A percentile compares a stretch with the other conserved stretches of the same genome.
These are phyloP conservation scores for Cheilosia grossa DNA, from an alignment of 2,888 invertebrate genomes.

Conservation along the genomic window DNA sequence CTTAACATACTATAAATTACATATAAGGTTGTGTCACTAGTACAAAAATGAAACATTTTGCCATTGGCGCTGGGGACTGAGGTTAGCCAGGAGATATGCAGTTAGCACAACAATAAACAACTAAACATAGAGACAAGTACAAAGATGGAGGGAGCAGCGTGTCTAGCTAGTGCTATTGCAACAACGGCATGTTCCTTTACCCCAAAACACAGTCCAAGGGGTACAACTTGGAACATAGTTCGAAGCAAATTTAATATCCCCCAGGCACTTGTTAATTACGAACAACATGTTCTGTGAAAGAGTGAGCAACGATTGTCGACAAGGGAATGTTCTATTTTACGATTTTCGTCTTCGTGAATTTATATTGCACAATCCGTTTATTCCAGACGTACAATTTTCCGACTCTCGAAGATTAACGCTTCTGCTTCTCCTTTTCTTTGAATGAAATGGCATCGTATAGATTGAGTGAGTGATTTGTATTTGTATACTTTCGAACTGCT, in stretches of 20 bases:
- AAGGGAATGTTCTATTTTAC: constrained; percentile 62
- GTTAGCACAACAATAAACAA: constrained; percentile 68
- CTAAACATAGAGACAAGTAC: constrained; percentile 46
- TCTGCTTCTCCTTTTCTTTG: constrained; percentile 17
- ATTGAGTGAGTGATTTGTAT: constrained; percentile 47
- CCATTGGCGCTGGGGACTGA: constrained; percentile 53
- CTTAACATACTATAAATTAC: constrained; percentile 67
- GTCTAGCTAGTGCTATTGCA: constrained; percentile 16
- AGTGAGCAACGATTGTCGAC: constrained; percentile 61
- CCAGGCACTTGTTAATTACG: constrained; percentile 72
- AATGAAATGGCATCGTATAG: constrained; percentile 48
- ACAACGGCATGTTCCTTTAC: constrained; percentile 40
- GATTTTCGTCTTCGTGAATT: constrained; percentile 62
- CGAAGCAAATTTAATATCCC: constrained; percentile 72
- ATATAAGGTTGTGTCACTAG: constrained; percentile 48
- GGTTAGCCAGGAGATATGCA: constrained; percentile 70
- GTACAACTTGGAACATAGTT: constrained; percentile 62
- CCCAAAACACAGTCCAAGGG: constrained; percentile 43
- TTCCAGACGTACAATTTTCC: constrained; percentile 52
- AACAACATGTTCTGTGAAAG: constrained; percentile 58
- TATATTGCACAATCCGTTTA: constrained; percentile 65
- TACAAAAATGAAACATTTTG: constrained; percentile 65
- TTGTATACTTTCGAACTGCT: constrained; percentile 47
- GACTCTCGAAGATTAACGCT: constrained; percentile 43
- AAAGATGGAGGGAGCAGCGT: constrained; percentile 46